Evolutionary conservation across 2,797 vertebrate species (phyloP).

Genomic region (Spinus olivaceus): DNA sequence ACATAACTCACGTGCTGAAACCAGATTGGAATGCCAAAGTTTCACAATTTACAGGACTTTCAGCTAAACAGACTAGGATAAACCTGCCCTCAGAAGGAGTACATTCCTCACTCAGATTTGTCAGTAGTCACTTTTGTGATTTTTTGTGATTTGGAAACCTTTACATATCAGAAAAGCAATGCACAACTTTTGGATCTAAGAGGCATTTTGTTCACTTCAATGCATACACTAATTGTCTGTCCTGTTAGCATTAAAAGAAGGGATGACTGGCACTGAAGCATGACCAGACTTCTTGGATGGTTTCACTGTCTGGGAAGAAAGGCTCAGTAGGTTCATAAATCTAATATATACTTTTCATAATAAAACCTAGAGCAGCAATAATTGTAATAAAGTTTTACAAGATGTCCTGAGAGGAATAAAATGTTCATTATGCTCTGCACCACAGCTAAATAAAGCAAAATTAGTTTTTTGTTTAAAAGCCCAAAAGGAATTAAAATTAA

Average conservation of each 20-base stretch:
- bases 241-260: neutral
- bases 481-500: neutral
- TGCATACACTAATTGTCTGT: neutral
- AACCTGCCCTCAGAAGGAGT: neutral
- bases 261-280: neutral
- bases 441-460: slow-evolving; percentile 13
- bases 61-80: neutral
- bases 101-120: neutral
- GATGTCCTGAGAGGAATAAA: neutral
- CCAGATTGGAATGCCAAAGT: neutral
- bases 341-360: slow-evolving; percentile 11
- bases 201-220: neutral
- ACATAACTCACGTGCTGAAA: neutral
- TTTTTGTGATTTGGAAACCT: neutral
- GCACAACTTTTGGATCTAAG: neutral
- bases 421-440: neutral
- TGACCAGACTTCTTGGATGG: neutral
- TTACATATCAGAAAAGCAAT: neutral
- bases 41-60: neutral
- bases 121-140: neutral
- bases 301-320: neutral
- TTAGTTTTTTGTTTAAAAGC: neutral
- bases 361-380: slow-evolving; percentile 17
- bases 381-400: slow-evolving; percentile 43
- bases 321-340: slow-evolving; percentile 14